Conservation (phyloP, 1,140 invertebrate species). For the Drosophila pectinifera region DNA sequence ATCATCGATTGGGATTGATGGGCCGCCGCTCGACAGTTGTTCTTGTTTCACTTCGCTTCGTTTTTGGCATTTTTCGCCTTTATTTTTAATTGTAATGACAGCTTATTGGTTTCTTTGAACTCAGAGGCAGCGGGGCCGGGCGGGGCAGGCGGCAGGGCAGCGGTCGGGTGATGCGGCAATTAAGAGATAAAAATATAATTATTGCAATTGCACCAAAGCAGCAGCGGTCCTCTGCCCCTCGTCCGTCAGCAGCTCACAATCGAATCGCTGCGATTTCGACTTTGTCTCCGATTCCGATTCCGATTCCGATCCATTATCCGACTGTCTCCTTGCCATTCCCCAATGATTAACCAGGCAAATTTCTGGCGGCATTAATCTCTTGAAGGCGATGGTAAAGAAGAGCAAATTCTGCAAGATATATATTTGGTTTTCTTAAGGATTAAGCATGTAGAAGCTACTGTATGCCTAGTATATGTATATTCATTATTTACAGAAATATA, state of each 20-base stretch:
- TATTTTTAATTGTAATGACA: constrained; percentile 83
- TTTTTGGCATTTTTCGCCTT: constrained; percentile 57
- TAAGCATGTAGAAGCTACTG: background rate
- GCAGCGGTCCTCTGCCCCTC: constrained; percentile 30
- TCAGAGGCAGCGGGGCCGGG: constrained; percentile 8
- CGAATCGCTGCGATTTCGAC: constrained; percentile 17
- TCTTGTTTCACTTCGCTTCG: constrained; percentile 62
- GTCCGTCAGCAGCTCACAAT: constrained; percentile 50
- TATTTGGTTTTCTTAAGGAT: background rate
- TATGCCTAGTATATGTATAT: no score
- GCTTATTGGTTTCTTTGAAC: constrained; percentile 82
- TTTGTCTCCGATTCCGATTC: constrained; percentile 27
- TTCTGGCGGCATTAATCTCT: constrained; percentile 75
- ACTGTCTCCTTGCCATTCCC: constrained; percentile 21
- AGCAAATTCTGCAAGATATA: background rate
- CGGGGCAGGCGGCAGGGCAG: background rate
- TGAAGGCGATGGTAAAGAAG: constrained; percentile 29
- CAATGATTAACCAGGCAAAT: constrained; percentile 49
- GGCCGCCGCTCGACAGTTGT: constrained; percentile 68
- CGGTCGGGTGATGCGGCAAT: constrained; percentile 63
- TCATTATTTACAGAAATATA: background rate
- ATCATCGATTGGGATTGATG: constrained; percentile 81
- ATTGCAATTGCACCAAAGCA: constrained; percentile 56
- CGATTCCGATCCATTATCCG: constrained; percentile 26
- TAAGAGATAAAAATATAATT: constrained; percentile 84